phyloP scores from a whole-genome alignment of 2,888 invertebrate genomes.

The Nemapogon koenigi region DNA sequence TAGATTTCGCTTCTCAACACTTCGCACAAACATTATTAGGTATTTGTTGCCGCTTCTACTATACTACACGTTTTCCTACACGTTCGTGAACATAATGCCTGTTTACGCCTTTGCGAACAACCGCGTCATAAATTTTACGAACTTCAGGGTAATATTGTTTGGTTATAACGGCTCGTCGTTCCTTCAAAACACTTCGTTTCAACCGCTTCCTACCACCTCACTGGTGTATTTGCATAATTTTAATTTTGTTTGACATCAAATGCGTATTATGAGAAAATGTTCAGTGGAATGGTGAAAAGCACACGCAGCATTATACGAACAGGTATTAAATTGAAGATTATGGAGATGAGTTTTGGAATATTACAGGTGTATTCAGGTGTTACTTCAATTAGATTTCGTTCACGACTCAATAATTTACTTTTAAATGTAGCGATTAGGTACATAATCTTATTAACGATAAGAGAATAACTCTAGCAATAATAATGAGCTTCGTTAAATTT shows the following conservation, averaged over 20 bases:
- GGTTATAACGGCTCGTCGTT: constrained; percentile 40
- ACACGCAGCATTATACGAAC: constrained; percentile 1
- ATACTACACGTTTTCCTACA: no score
- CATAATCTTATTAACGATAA: no score
- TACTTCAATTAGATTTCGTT: constrained; percentile 2
- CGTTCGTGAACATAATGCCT: constrained; percentile 20
- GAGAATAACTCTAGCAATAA: no score
- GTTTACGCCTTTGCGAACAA: constrained; percentile 46
- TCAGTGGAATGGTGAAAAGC: constrained; percentile 2
- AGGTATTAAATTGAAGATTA: constrained; percentile 8
- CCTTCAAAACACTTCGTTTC: constrained; percentile 30
- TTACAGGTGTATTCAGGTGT: constrained; percentile 6
- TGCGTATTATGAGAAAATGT: constrained; percentile 4
- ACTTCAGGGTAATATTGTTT: constrained; percentile 43
- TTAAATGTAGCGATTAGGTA: no score
- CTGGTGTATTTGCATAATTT: constrained; percentile 39
- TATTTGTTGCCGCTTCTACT: no score
- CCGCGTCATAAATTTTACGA: constrained; percentile 51
- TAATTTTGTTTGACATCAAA: constrained; percentile 27
- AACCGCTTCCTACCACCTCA: constrained; percentile 24
- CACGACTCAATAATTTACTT: no score
- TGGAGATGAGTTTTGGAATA: constrained; percentile 6
- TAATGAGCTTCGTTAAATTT: no score
- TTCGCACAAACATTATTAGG: no score
- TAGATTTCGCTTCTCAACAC: no score